Base-by-base conservation (phyloP, 2,113 vertebrate species). In the Nannobrachium achirus region DNA sequence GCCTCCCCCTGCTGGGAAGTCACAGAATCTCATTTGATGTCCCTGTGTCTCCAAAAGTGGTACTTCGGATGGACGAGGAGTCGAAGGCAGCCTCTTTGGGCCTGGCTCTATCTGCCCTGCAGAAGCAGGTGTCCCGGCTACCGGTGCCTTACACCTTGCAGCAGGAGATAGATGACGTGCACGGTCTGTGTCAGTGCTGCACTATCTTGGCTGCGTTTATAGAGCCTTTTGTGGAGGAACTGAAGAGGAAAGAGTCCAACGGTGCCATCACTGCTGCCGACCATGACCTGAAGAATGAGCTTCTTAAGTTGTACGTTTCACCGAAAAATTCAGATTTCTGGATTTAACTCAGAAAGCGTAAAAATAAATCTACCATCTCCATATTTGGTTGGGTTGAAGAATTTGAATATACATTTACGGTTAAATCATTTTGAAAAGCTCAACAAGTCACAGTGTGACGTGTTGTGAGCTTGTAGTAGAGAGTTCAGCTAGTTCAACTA, bases 131-230 rank as follows among this genome's bases (percentile, higher is more conserved):
- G 7, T 90, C 93, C 62, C 78, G 90, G 52, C 92, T 99, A 72
- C 98, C 98, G 2, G 94, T 99, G 45, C 97, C 98, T 14, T 96
- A 94, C 57, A 94, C 91, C n/a, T 73, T 78, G 76, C 90, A 95
- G 86, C 95, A 96, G 84, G 93, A 94, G 66, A 81, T 86, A 68
- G 92, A 91, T 39, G 97, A 98, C 61, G 86, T 87, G 39, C 82
- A 93, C 19, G 93, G 93, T 10, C 89, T 98, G 71, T 93, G 95
- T 65, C 92, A 81, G 1, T 95, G 96, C 86, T 97, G 93, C 74
- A 66, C 66, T 3, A 93, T 94, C 56, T 76, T 98, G 82, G 81
- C 90, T 52, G 71, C 75, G 15, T 95, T 98, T 56, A 85, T 88
- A 7, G 89, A 89, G 69, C 95, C 95, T 50, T 98, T 99, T 76